A percentile compares a stretch with the other conserved stretches of the same genome.
Evolutionary conservation across 2,113 vertebrate genomes (phyloP).

Genomic region (Poicephalus meyeri): DNA sequence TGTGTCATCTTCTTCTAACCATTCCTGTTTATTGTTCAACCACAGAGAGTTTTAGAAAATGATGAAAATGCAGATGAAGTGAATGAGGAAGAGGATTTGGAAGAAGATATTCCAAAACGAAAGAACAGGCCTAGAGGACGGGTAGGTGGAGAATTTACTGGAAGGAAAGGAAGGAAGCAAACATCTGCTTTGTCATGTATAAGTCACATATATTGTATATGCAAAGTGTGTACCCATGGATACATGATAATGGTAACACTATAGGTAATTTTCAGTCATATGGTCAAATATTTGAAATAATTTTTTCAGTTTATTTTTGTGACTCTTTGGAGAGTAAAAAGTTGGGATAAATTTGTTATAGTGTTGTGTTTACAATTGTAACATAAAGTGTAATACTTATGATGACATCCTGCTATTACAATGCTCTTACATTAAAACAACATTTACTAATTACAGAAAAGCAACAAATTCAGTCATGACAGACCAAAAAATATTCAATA

Average conservation of each 20-base stretch:
- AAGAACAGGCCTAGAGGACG: conserved; percentile 94
- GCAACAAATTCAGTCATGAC: not conserved
- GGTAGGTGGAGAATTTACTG: conserved; percentile 75
- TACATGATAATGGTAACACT: not conserved
- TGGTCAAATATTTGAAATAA: not conserved
- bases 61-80: conserved; percentile 94
- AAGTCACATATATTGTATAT: not conserved
- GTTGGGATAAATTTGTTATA: not conserved
- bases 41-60: conserved; percentile 92
- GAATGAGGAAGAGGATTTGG: conserved; percentile 94
- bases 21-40: conserved; percentile 51
- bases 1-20: conserved; percentile 16
- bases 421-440: not conserved
- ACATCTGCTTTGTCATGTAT: not conserved
- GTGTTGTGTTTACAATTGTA: not conserved
- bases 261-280: not conserved
- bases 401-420: not conserved
- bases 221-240: not conserved
- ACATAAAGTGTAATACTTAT: not conserved
- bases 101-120: conserved; percentile 93
- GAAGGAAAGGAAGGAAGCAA: not conserved
- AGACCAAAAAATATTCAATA: not conserved
- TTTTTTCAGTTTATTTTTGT: not conserved
- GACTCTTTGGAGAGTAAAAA: not conserved
- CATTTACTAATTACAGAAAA: conserved; percentile 19